Evolutionary conservation across 2,888 invertebrate genomes (phyloP).

Genomic region (Iselma pallidipennis): DNA sequence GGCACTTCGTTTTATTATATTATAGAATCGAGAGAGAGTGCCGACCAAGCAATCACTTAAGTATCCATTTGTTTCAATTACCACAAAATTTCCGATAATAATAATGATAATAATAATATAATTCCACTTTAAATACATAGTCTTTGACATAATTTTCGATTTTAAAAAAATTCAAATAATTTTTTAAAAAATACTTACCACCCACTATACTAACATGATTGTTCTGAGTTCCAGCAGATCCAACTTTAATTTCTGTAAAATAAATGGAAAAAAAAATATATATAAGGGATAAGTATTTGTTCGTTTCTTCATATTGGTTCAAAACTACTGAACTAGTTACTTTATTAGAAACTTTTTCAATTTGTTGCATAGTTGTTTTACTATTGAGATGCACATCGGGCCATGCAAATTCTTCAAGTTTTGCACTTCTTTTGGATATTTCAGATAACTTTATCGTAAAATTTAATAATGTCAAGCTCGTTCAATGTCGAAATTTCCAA

Average conservation of each 20-base stretch:
- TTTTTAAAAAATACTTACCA: constrained; percentile 47
- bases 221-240: constrained; percentile 53
- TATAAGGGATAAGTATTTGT: not conserved
- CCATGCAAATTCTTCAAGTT: not conserved
- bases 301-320: not conserved
- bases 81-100: constrained; percentile 17
- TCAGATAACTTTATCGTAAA: not conserved
- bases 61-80: constrained; percentile 34
- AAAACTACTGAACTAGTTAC: constrained; percentile 4
- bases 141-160: not conserved
- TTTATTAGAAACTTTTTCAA: constrained; percentile 3
- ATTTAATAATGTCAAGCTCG: not conserved
- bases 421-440: not conserved
- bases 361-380: not conserved
- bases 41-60: constrained; percentile 26
- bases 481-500: too few species aligned
- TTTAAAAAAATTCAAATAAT: not conserved
- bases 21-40: constrained; percentile 16
- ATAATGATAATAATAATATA: too few species aligned
- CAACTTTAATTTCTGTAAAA: constrained; percentile 57
- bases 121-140: too few species aligned
- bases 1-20: constrained; percentile 17
- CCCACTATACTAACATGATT: constrained; percentile 56
- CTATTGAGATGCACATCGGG: not conserved
- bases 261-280: constrained; percentile 20